Conservation (phyloP, 2,888 invertebrate species). For the Nematopogon swammerdamellus region DNA sequence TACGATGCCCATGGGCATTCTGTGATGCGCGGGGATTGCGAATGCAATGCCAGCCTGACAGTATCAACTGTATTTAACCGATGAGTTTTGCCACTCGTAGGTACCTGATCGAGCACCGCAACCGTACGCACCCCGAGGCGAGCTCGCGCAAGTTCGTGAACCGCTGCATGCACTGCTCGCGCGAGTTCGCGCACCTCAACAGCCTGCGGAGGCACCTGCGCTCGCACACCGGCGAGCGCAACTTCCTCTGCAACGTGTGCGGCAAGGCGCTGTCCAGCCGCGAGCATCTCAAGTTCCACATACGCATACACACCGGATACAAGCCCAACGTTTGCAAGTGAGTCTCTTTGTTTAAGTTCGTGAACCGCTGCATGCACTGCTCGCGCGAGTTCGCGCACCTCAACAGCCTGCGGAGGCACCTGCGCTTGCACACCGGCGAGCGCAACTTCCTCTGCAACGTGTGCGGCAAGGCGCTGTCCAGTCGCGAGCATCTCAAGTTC, state of each 20-base stretch:
- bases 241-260: conserved; percentile 59
- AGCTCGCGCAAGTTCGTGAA: conserved; percentile 31
- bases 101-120: conserved; percentile 36
- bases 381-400: conserved; percentile 50
- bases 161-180: no score
- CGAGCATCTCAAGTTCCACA: no score
- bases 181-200: conserved; percentile 50
- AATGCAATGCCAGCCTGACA: no score
- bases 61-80: no score
- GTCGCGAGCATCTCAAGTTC: no score
- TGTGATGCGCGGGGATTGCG: no score
- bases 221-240: conserved; percentile 45
- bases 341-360: no score
- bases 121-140: conserved; percentile 33
- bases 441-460: conserved; percentile 58
- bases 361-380: no score
- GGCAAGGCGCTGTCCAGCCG: conserved; percentile 60
- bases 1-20: no score
- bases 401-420: conserved; percentile 45
- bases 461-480: conserved; percentile 60
- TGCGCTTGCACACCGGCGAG: conserved; percentile 43
- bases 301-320: conserved; percentile 60
- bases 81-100: conserved; percentile 15
- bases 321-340: conserved; percentile 59
- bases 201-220: conserved; percentile 44